A percentile compares a stretch with the other conserved stretches of the same genome.
These are phyloP conservation scores for Festucalex cinctus DNA, from an alignment of 2,113 vertebrate genomes.

Conservation along the genomic window DNA sequence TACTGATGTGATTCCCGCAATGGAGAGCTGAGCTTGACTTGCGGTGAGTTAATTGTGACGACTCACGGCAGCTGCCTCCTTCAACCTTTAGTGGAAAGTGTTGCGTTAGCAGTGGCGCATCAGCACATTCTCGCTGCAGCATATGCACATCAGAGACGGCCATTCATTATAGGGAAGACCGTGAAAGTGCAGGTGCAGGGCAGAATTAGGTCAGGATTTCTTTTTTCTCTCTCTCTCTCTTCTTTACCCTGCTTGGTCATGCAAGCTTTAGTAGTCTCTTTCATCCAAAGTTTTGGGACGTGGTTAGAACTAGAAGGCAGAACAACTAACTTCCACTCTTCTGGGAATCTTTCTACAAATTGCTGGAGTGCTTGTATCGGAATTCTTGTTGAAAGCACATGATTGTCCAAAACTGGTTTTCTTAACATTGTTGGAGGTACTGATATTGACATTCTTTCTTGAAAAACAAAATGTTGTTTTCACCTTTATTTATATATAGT, in stretches of 20 bases:
- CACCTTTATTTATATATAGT: too few species aligned
- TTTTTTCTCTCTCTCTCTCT: background rate
- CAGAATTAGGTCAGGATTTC: slow-evolving; percentile 42
- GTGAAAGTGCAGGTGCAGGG: slow-evolving; percentile 37
- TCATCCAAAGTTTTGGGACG: background rate
- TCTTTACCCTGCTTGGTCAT: slow-evolving; percentile 16
- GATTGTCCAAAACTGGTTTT: too few species aligned
- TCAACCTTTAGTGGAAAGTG: slow-evolving; percentile 18
- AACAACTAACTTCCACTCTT: background rate
- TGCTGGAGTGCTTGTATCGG: background rate
- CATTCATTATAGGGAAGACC: slow-evolving; percentile 24
- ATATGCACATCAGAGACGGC: slow-evolving; percentile 30
- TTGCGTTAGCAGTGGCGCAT: slow-evolving; percentile 37
- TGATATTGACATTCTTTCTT: too few species aligned
- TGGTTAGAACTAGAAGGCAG: background rate
- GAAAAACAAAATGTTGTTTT: too few species aligned
- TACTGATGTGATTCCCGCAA: slow-evolving; percentile 62
- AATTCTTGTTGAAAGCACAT: background rate
- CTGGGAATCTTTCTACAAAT: background rate
- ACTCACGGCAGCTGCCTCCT: slow-evolving; percentile 18
- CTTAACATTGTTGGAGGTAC: too few species aligned
- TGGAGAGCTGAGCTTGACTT: slow-evolving; percentile 68
- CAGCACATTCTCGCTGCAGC: slow-evolving; percentile 46
- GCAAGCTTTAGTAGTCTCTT: background rate
- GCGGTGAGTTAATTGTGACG: slow-evolving; percentile 58